These are phyloP conservation scores for Chitala chitala DNA, from an alignment of 2,113 vertebrate genomes.

Conservation along the genomic window DNA sequence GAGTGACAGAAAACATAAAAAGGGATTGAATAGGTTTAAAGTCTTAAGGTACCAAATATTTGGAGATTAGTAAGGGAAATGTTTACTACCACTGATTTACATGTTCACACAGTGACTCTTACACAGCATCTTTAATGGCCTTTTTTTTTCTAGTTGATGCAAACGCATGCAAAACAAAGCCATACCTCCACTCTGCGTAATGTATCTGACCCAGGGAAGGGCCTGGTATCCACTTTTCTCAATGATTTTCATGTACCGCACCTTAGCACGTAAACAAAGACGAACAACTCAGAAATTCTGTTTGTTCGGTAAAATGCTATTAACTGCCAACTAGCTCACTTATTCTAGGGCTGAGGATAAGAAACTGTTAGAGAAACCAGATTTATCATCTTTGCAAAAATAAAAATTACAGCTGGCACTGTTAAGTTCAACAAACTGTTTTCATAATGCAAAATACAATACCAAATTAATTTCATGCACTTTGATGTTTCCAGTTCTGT, in stretches of 20 bases:
- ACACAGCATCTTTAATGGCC: background rate
- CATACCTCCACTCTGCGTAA: slow-evolving; percentile 87
- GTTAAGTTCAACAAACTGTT: too few species aligned
- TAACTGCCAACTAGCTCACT: background rate
- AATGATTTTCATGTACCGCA: slow-evolving; percentile 92
- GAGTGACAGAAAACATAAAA: slow-evolving; percentile 18
- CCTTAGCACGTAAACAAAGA: too few species aligned
- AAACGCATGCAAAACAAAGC: slow-evolving; percentile 14
- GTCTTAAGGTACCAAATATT: background rate
- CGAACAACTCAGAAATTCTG: background rate
- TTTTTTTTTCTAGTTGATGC: background rate
- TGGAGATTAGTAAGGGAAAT: too few species aligned
- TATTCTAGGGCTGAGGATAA: too few species aligned
- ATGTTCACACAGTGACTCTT: too few species aligned
- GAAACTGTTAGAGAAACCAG: too few species aligned
- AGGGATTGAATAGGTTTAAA: background rate
- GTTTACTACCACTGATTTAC: too few species aligned
- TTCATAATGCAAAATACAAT: too few species aligned
- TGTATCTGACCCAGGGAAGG: slow-evolving; percentile 84
- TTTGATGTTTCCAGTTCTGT: too few species aligned
- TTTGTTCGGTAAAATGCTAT: background rate
- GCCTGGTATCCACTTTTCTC: slow-evolving; percentile 87
- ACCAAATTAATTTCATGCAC: too few species aligned
- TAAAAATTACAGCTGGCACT: too few species aligned
- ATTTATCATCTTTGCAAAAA: too few species aligned